phyloP scores from a whole-genome alignment of 2,888 invertebrate genomes.

The Polydrusus pterygomalis region DNA sequence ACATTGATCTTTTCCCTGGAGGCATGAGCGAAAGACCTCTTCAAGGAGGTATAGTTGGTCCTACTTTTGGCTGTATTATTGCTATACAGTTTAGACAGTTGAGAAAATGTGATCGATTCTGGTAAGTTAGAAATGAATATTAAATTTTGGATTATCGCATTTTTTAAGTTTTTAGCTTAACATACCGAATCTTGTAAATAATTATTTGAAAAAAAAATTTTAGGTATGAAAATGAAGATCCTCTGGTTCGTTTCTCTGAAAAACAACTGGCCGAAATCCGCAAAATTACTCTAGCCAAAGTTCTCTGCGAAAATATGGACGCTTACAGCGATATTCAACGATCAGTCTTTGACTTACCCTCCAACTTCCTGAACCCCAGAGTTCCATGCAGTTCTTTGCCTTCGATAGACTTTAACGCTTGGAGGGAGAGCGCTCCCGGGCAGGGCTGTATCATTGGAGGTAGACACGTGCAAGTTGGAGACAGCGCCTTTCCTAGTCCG shows the following conservation, averaged over 20 bases:
- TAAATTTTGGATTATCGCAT: too few species aligned
- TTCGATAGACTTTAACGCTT: conserved; percentile 86
- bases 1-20: conserved; percentile 97
- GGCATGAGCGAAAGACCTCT: conserved; percentile 92
- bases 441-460: conserved; percentile 90
- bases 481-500: conserved; percentile 91
- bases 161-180: too few species aligned
- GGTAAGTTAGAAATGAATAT: conserved; percentile 74
- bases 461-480: conserved; percentile 85
- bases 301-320: conserved; percentile 94
- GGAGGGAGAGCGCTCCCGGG: conserved; percentile 82
- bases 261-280: conserved; percentile 91
- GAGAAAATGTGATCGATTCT: conserved; percentile 95
- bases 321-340: conserved; percentile 89
- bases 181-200: background rate
- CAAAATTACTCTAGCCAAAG: conserved; percentile 88
- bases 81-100: conserved; percentile 94
- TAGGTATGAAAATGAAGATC: conserved; percentile 88
- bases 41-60: conserved; percentile 94
- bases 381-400: conserved; percentile 91
- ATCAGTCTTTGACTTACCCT: conserved; percentile 92
- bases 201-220: background rate
- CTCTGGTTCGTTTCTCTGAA: conserved; percentile 86
- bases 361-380: conserved; percentile 89
- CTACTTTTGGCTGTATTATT: conserved; percentile 95